Conservation (phyloP, 2,113 vertebrate genomes). For the Tragelaphus imberbis region DNA sequence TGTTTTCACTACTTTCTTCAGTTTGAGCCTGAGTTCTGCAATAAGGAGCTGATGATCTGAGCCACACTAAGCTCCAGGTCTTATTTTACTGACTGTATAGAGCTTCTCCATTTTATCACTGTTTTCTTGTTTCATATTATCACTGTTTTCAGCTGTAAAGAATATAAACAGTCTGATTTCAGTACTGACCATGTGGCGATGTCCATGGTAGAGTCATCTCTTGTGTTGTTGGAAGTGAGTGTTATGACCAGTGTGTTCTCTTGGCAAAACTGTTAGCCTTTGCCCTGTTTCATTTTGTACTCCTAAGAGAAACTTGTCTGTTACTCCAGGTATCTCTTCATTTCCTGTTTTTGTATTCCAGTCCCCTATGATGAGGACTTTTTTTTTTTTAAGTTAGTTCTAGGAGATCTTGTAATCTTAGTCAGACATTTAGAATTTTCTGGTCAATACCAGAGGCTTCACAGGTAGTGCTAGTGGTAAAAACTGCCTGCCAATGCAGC, state of each 20-base stretch:
- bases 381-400: not conserved
- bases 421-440: not conserved
- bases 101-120: not conserved
- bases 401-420: not conserved
- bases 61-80: not conserved
- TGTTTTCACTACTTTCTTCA: not conserved
- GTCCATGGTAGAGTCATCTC: not conserved
- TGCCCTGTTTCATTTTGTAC: not conserved
- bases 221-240: not conserved
- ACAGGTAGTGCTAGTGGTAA: not conserved
- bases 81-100: not conserved
- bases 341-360: not conserved
- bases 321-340: not conserved
- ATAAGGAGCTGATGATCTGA: not conserved
- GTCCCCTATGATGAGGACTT: not conserved
- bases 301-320: not conserved
- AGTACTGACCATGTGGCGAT: not conserved
- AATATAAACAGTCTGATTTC: not conserved
- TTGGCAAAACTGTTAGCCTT: not conserved
- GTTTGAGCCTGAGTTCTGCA: not conserved
- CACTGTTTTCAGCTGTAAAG: not conserved
- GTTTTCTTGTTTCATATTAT: too few species aligned
- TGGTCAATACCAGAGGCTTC: not conserved
- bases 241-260: not conserved
- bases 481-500: not conserved